These are phyloP conservation scores for Drosophila greeni DNA, from an alignment of 2,888 invertebrate genomes.

Conservation along the genomic window DNA sequence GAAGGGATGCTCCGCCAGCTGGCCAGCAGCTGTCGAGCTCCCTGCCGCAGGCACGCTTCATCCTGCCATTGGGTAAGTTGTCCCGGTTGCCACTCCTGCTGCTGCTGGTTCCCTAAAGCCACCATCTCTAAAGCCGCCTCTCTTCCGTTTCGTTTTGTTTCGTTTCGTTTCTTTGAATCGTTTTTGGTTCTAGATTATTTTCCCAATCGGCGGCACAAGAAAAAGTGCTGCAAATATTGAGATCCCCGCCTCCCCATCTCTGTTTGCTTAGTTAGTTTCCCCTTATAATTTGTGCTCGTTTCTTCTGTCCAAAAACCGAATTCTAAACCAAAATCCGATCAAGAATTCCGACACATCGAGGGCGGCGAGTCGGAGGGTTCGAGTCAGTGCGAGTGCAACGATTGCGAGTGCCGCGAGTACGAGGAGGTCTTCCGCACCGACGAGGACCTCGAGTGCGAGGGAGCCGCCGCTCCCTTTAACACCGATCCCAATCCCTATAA, in stretches of 20 bases:
- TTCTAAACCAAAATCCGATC: conserved; percentile 16
- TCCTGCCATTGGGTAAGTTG: conserved; percentile 75
- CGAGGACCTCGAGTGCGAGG: conserved; percentile 64
- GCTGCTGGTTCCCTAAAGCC: conserved; percentile 21
- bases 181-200: conserved; percentile 73
- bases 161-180: conserved; percentile 17
- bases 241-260: conserved; percentile 23
- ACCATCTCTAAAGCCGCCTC: conserved; percentile 27
- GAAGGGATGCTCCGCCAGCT: conserved; percentile 18
- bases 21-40: conserved; percentile 26
- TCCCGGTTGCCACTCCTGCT: conserved; percentile 27
- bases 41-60: conserved; percentile 69
- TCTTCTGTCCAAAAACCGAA: conserved; percentile 34
- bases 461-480: conserved; percentile 35
- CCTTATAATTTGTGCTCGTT: conserved; percentile 55
- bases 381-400: conserved; percentile 45
- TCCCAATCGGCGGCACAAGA: conserved; percentile 76
- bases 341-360: conserved; percentile 73
- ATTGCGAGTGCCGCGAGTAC: conserved; percentile 58
- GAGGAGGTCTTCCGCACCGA: conserved; percentile 64
- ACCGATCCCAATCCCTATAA: conserved; percentile 6
- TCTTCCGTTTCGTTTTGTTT: conserved; percentile 28
- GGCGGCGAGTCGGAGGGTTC: conserved; percentile 63
- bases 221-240: conserved; percentile 74
- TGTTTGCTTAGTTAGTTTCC: conserved; percentile 41